These are phyloP conservation scores for Bombus pascuorum DNA, from an alignment of 1,140 invertebrate genomes.

Conservation along the genomic window DNA sequence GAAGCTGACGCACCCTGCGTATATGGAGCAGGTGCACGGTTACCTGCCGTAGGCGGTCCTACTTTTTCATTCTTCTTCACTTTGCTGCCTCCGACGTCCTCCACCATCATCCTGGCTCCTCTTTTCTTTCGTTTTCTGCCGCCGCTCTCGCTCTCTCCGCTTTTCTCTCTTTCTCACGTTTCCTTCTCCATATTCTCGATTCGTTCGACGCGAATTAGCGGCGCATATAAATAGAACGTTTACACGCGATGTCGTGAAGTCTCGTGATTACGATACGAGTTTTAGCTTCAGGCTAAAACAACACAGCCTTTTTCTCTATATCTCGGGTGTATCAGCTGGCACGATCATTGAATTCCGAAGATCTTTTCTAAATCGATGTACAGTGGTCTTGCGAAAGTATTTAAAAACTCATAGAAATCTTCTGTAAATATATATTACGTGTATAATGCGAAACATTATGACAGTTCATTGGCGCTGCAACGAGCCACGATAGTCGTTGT, in stretches of 20 bases:
- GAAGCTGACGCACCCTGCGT: conserved; percentile 51
- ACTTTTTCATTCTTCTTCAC: conserved; percentile 67
- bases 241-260: conserved; percentile 34
- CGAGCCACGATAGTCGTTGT: too few species aligned
- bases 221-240: conserved; percentile 59
- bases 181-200: conserved; percentile 4
- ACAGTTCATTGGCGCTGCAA: too few species aligned
- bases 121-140: conserved; percentile 30
- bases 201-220: conserved; percentile 50
- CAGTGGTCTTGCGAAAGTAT: too few species aligned
- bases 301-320: background rate
- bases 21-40: conserved; percentile 68
- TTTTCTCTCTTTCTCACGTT: background rate
- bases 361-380: background rate
- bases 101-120: conserved; percentile 38
- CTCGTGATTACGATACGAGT: conserved; percentile 32
- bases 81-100: conserved; percentile 36
- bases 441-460: too few species aligned
- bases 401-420: too few species aligned
- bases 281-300: background rate
- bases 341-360: background rate
- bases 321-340: background rate
- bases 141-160: too few species aligned
- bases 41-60: conserved; percentile 67
- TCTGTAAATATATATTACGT: too few species aligned